Base-by-base conservation (phyloP, 1,140 invertebrate genomes). In the Drosophila subpulchrella region DNA sequence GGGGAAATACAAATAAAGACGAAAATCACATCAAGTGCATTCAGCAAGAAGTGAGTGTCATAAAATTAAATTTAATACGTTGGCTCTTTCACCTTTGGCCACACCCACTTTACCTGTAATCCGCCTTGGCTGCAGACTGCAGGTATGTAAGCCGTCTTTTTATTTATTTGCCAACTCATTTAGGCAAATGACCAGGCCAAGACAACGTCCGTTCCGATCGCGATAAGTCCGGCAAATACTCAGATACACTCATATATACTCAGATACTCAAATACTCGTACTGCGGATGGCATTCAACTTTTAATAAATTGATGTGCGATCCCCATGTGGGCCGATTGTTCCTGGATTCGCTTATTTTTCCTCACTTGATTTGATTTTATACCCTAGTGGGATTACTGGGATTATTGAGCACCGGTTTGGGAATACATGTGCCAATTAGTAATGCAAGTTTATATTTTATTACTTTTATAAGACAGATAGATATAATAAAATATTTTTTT, bases 21-120 rank as follows among this genome's bases (percentile, higher is more conserved):
- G 2, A 36, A 65, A 58, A 59, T 48, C 58, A 12, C 17, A 4
- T 12, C 83, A 86, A 88, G 83, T 86, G 79, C 79, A 53, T 13
- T 11, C 76, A 63, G 36, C 42, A 13, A 53, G 41, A 30, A 53
- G 27, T 41, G n/a, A 47, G 20, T 32, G 76, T 78, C 84, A 60
- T 89, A 84, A 88, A 88, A 80, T 84, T 77, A 80, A 88, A 84
- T 77, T 80, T 80, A 89, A 88, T 89, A 84, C 83, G 62, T 30
- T 54, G 58, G 41, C 66, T 68, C 65, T 38, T 53, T 79, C 46
- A 80, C 58, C 62, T 56, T 56, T n/a, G 46, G 78, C 75, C 83
- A 76, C 82, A 79, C 83, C 83, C 79, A 81, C 74, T 47, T 32
- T 10, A 13, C n/a, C 24, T 17, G 81, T 84, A 84, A 83, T 71